Evolutionary conservation across 2,888 invertebrate species (phyloP), one percentile per base, ranked within the genome.

Genomic region (Pammene fasciana): DNA sequence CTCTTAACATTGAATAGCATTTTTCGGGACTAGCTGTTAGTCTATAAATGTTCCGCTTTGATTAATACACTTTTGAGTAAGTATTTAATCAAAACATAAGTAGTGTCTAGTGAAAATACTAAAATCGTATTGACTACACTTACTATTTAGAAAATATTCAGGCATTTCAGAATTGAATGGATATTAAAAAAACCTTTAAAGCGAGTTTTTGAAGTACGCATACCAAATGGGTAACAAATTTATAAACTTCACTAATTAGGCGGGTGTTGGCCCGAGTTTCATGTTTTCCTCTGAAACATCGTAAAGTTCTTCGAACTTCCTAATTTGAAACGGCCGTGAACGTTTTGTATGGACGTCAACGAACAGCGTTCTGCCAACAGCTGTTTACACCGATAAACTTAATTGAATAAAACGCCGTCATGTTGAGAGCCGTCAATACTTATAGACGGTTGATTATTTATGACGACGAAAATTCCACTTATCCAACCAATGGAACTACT

Each of bases 171-270:
- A 54, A 71, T 73, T 70, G 62, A 74, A 68, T 71, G 73, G 76
- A 78, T 77, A 76, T 78, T 77, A 74, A 79, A 79, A 82, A 79
- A 79, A 77, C 78, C 75, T 78, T 82, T 77, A 76, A 74, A 76
- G 72, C 73, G 74, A 78, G 78, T 84, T 82, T 80, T 75, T 75
- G 73, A 81, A 79, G 83, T 82, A 87, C 84, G 87, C 88, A 87
- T 89, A 89, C 85, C 88, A 89, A 89, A 89, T 89, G 88, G 87
- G 89, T 86, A 89, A 87, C 89, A 89, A 89, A 88, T 89, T 90
- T 88, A 86, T 84, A 89, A 90, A 89, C 83, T 89, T 88, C 84
- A 82, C 86, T 89, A 90, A 89, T 90, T 89, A 89, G 84, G 80
- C 79, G 81, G 79, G 80, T 79, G 82, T 83, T 80, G 81, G 81